Evolutionary conservation across 2,113 vertebrate species (phyloP).

Genomic region (Trogon melanurus): DNA sequence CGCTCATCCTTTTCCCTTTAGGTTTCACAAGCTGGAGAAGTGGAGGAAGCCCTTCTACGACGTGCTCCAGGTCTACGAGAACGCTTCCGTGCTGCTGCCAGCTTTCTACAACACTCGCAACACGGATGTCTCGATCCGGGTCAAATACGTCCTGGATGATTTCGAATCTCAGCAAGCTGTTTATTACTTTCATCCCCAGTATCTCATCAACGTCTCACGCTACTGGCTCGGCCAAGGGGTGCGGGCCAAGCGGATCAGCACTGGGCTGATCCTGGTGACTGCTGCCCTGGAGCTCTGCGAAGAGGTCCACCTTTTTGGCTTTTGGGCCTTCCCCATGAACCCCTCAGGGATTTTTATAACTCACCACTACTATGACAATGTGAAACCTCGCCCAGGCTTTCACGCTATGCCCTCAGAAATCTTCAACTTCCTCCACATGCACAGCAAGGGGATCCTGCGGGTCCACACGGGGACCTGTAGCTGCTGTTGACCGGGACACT

Average conservation of each 20-base stretch:
- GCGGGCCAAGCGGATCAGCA: constrained; percentile 92
- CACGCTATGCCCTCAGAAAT: constrained; percentile 98
- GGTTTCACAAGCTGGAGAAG: constrained; percentile 96
- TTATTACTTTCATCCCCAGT: constrained; percentile 97
- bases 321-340: constrained; percentile 98
- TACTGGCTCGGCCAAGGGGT: constrained; percentile 96
- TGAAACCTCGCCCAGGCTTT: constrained; percentile 97
- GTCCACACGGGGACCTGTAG: constrained; percentile 90
- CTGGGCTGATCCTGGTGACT: constrained; percentile 93
- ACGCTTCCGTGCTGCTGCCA: constrained; percentile 92
- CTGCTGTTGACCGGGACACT: constrained; percentile 80
- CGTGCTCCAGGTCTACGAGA: constrained; percentile 90
- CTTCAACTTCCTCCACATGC: constrained; percentile 97
- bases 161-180: constrained; percentile 88
- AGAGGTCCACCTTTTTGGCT: constrained; percentile 97
- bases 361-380: constrained; percentile 98
- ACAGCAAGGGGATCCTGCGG: constrained; percentile 91
- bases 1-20: not conserved
- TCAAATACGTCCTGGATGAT: constrained; percentile 96
- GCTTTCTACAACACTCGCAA: constrained; percentile 98
- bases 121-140: constrained; percentile 94
- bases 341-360: constrained; percentile 93
- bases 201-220: constrained; percentile 92
- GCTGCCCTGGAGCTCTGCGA: constrained; percentile 95
- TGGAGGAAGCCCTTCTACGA: constrained; percentile 95